Conservation (phyloP, 2,888 invertebrate genomes). For the Hydrotaea diabolus region DNA sequence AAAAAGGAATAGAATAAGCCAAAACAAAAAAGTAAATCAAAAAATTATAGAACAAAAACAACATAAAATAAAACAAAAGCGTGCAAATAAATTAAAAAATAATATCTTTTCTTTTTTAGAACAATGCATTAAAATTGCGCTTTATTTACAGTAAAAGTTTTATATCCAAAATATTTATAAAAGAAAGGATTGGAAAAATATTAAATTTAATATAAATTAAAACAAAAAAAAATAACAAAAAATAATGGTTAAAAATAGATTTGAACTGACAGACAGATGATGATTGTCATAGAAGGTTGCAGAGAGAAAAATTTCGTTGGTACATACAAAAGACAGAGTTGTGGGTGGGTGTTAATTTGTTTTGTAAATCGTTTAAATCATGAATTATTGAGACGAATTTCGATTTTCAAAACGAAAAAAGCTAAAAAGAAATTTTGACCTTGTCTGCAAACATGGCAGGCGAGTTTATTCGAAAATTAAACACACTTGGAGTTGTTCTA, state of each 20-base stretch:
- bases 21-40: slow-evolving; percentile 14
- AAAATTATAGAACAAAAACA: slow-evolving; percentile 40
- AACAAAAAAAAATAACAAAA: background rate
- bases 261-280: background rate
- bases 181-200: slow-evolving; percentile 8
- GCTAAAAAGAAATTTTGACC: background rate
- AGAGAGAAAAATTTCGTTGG: slow-evolving; percentile 2
- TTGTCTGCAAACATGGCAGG: background rate
- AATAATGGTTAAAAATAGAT: slow-evolving; percentile 34
- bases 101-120: slow-evolving; percentile 15
- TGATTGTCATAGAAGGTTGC: background rate
- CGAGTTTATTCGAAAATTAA: background rate
- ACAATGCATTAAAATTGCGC: slow-evolving; percentile 44
- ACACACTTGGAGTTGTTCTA: background rate
- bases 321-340: background rate
- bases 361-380: background rate
- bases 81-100: slow-evolving; percentile 70
- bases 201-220: slow-evolving; percentile 12
- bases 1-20: slow-evolving; percentile 27
- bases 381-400: background rate
- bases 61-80: slow-evolving; percentile 70
- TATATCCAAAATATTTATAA: slow-evolving; percentile 29
- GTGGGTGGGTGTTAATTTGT: background rate
- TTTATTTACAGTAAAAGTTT: slow-evolving; percentile 58
- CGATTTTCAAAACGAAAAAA: background rate